These are phyloP conservation scores for Microctonus aethiopoides DNA, from an alignment of 2,888 invertebrate species.

Conservation along the genomic window DNA sequence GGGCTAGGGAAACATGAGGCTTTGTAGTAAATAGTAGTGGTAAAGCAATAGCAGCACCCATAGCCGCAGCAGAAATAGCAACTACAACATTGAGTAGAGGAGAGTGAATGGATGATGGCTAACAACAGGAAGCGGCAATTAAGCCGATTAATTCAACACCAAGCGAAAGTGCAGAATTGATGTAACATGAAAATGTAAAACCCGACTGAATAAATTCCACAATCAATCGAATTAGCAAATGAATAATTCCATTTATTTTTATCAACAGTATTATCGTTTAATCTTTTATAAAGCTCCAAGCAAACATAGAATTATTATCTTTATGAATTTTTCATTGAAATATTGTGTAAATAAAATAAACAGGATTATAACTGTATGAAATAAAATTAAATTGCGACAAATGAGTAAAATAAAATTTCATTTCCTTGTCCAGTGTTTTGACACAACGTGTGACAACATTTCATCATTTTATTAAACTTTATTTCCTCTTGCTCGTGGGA, in stretches of 20 bases:
- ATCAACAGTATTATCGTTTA: not conserved
- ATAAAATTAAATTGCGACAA: not conserved
- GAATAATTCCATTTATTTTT: conserved; percentile 6
- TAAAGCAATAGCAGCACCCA: conserved; percentile 1
- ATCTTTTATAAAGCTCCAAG: not conserved
- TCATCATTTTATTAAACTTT: not conserved
- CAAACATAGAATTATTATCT: not conserved
- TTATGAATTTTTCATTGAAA: not conserved
- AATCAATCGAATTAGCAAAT: conserved; percentile 7
- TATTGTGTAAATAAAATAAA: not conserved
- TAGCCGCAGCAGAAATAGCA: not conserved
- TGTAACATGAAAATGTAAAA: conserved; percentile 50
- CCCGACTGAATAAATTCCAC: conserved; percentile 25
- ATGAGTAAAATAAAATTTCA: not conserved
- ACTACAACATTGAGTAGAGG: not conserved
- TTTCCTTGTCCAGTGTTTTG: not conserved
- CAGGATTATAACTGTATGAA: not conserved
- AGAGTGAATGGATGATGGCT: conserved; percentile 29
- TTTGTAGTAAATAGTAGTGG: not conserved
- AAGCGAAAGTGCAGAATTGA: conserved; percentile 57
- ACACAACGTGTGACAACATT: not conserved
- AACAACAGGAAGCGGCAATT: conserved; percentile 62
- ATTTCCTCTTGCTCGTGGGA: not conserved
- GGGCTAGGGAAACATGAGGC: not conserved
- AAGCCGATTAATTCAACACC: conserved; percentile 58